A percentile compares a stretch with the other conserved stretches of the same genome.
These are phyloP conservation scores for Euthynnus affinis DNA, from an alignment of 2,797 vertebrate genomes.

Conservation along the genomic window DNA sequence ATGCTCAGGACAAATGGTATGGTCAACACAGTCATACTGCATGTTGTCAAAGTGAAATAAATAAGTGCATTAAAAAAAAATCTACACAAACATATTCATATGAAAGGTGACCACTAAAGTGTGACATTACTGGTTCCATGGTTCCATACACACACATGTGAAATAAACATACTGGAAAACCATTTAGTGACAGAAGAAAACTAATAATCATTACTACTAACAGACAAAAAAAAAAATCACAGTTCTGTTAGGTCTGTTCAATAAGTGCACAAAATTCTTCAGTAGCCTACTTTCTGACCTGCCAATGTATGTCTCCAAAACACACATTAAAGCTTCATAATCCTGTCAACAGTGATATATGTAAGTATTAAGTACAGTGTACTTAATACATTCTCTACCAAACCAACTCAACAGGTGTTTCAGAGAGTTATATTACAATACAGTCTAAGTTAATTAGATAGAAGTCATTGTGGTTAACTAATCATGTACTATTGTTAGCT, in stretches of 20 bases:
- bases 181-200: background rate
- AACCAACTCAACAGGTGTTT: background rate
- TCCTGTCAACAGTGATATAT: slow-evolving; percentile 31
- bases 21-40: background rate
- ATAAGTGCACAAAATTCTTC: slow-evolving; percentile 3
- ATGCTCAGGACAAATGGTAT: too few species aligned
- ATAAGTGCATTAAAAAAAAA: slow-evolving; percentile 7
- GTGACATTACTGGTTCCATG: too few species aligned
- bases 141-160: too few species aligned
- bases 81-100: slow-evolving; percentile 27
- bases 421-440: background rate
- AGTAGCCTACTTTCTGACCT: background rate
- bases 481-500: background rate
- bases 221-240: too few species aligned
- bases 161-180: background rate
- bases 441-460: background rate
- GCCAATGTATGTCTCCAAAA: background rate
- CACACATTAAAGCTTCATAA: background rate
- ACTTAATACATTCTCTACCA: background rate
- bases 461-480: background rate
- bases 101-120: background rate
- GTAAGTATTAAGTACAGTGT: background rate
- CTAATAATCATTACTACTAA: too few species aligned
- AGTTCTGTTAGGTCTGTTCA: background rate
- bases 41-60: slow-evolving; percentile 52